Evolutionary conservation across 2,113 vertebrate species (phyloP).

Genomic region (Pterocles burchelli): DNA sequence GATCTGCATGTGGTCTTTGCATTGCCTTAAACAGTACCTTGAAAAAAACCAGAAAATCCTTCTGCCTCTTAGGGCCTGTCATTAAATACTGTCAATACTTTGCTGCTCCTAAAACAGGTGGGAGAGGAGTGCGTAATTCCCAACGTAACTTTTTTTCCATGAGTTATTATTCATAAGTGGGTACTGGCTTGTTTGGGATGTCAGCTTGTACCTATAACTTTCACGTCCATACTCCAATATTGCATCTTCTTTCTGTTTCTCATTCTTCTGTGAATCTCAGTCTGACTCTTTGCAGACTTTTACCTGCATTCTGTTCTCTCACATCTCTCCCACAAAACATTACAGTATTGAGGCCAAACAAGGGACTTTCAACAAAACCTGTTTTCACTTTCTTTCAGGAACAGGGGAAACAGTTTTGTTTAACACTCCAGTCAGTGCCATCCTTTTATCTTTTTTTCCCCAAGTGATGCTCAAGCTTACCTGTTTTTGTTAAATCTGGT

Average conservation of each 20-base stretch:
- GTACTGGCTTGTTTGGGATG: neutral
- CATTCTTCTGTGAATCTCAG: neutral
- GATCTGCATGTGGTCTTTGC: neutral
- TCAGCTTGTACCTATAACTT: neutral
- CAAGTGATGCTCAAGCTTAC: neutral
- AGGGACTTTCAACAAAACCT: neutral
- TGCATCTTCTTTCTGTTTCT: neutral
- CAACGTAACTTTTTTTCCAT: neutral
- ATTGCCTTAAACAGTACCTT: neutral
- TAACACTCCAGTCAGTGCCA: neutral
- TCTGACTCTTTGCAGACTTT: neutral
- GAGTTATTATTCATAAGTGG: neutral
- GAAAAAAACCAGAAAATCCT: neutral
- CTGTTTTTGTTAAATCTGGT: neutral
- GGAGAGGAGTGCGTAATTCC: neutral
- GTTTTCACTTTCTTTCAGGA: neutral
- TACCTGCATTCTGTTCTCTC: neutral
- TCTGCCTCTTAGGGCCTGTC: neutral
- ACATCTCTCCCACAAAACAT: neutral
- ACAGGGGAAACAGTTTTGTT: neutral
- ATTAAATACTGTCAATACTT: neutral
- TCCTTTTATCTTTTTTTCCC: too few relatives aligned
- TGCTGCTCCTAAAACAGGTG: neutral
- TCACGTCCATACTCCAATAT: neutral
- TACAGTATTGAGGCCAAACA: neutral